phyloP scores from a whole-genome alignment of 2,797 vertebrate genomes.

The Pangasius sanitwongsei region DNA sequence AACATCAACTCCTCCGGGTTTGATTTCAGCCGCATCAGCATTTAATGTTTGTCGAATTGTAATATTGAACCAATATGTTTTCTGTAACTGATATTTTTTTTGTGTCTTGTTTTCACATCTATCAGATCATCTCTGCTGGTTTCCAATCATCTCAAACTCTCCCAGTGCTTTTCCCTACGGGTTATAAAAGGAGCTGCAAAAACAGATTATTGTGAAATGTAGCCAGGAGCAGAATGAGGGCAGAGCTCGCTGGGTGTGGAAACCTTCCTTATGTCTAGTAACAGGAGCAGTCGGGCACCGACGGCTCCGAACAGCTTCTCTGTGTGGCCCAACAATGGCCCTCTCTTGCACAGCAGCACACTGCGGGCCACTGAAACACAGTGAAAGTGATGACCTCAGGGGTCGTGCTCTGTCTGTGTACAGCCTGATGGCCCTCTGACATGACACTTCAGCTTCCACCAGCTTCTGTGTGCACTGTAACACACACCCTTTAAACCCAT shows the following conservation, averaged over 20 bases:
- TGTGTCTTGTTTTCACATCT: background rate
- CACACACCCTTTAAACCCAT: background rate
- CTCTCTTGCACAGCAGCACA: slow-evolving; percentile 25
- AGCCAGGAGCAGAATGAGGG: slow-evolving; percentile 16
- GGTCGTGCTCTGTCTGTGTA: slow-evolving; percentile 14
- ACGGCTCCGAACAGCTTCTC: slow-evolving; percentile 20
- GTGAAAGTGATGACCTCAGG: slow-evolving; percentile 45
- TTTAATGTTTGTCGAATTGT: background rate
- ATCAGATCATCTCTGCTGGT: background rate
- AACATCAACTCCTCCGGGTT: background rate
- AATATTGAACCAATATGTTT: slow-evolving; percentile 10
- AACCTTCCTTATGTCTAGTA: slow-evolving; percentile 38
- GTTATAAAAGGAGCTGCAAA: background rate
- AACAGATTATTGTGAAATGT: slow-evolving; percentile 18
- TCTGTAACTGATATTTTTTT: background rate
- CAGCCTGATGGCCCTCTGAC: slow-evolving; percentile 22
- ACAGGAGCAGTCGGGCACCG: slow-evolving; percentile 43
- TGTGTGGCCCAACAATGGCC: slow-evolving; percentile 44
- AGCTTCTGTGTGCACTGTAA: background rate
- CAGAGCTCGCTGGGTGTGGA: background rate
- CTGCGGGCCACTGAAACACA: background rate
- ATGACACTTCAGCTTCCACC: background rate
- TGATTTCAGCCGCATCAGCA: background rate
- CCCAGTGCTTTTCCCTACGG: background rate
- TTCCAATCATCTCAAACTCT: background rate